phyloP scores from a whole-genome alignment of 2,113 vertebrate genomes.

The Pseudolaguvia tuberculata region DNA sequence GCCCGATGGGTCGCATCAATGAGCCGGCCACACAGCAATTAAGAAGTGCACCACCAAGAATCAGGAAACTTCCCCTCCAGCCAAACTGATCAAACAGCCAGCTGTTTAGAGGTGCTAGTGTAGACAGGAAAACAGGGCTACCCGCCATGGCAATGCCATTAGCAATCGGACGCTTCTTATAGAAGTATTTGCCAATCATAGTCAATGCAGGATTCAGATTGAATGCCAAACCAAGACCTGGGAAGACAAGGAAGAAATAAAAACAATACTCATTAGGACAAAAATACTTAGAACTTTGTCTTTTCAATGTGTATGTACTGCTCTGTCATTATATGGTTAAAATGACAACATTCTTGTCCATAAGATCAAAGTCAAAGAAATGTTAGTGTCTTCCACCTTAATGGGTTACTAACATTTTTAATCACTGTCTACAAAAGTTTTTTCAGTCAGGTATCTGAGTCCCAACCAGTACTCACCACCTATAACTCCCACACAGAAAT shows the following conservation, averaged over 20 bases:
- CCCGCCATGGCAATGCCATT: constrained; percentile 96
- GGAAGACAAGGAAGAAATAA: background rate
- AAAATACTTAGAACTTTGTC: too few relatives aligned
- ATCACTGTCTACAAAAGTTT: background rate
- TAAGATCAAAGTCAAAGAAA: too few relatives aligned
- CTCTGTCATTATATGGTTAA: too few relatives aligned
- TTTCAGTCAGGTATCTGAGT: too few relatives aligned
- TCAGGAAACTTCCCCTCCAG: constrained; percentile 95
- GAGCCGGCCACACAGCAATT: constrained; percentile 96
- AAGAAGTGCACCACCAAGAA: constrained; percentile 85
- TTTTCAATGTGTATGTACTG: too few relatives aligned
- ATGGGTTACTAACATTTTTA: background rate
- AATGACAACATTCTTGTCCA: too few relatives aligned
- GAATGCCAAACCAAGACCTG: constrained; percentile 91
- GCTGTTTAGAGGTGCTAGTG: constrained; percentile 86
- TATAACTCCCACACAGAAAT: constrained; percentile 89
- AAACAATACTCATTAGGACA: background rate
- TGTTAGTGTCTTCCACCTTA: background rate
- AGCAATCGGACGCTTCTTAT: constrained; percentile 83
- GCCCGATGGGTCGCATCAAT: constrained; percentile 89
- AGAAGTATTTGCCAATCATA: constrained; percentile 98
- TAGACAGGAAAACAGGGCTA: constrained; percentile 94
- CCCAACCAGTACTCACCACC: constrained; percentile 72
- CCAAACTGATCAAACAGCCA: constrained; percentile 84
- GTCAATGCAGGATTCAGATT: constrained; percentile 96